Conservation (phyloP, 2,797 vertebrate genomes). For the Numenius phaeopus region DNA sequence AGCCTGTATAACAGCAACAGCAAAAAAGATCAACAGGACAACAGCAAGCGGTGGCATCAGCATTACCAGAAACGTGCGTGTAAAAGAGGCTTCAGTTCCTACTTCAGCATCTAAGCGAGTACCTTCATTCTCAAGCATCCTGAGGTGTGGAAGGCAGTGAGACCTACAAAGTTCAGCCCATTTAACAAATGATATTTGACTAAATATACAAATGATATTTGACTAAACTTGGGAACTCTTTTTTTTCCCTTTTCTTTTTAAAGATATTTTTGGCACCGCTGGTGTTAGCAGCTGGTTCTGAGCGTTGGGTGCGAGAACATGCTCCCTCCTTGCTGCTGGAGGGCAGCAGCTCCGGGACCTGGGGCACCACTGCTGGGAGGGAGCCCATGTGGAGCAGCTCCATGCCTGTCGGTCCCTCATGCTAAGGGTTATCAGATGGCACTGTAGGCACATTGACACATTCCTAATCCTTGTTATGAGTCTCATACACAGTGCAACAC, state of each 20-base stretch:
- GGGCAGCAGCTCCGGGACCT: not conserved
- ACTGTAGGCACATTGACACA: rapidly evolving
- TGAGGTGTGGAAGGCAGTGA: not conserved
- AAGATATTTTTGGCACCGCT: not conserved
- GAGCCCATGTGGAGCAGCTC: not conserved
- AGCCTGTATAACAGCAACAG: not conserved
- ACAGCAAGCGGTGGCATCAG: constrained; percentile 5
- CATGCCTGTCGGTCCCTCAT: not conserved
- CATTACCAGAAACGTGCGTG: not conserved
- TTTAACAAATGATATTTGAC: not conserved
- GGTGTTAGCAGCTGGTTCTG: not conserved
- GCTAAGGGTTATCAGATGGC: not conserved
- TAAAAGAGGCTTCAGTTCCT: not conserved
- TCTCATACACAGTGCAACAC: not conserved
- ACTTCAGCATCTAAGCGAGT: not conserved
- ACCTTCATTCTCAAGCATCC: not conserved
- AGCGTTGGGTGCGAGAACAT: not conserved
- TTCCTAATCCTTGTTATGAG: not conserved
- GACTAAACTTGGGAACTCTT: not conserved
- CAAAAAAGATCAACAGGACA: constrained; percentile 33
- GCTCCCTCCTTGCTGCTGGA: not conserved
- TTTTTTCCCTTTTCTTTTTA: rapidly evolving
- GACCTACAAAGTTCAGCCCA: not conserved
- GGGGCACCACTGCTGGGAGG: not conserved
- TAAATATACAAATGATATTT: not conserved